Conservation (phyloP, 2,888 invertebrate genomes). For the Drosophila longiperda region DNA sequence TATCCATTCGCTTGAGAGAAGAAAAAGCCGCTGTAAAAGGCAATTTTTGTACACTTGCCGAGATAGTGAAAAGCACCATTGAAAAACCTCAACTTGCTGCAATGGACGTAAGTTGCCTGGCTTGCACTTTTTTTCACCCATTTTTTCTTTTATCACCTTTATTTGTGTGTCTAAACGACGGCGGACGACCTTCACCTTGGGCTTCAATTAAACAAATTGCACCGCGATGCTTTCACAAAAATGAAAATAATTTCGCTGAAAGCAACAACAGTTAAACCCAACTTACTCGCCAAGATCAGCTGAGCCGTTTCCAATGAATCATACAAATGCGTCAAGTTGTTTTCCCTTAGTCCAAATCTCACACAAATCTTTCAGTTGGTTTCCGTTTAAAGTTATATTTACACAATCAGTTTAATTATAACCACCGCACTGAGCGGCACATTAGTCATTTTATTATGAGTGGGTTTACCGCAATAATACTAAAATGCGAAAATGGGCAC, state of each 20-base stretch:
- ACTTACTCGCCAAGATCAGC: conserved; percentile 54
- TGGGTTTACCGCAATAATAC: not conserved
- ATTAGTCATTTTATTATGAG: conserved; percentile 48
- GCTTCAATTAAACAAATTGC: conserved; percentile 74
- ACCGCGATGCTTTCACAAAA: conserved; percentile 61
- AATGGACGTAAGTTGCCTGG: conserved; percentile 64
- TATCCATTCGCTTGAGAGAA: conserved; percentile 54
- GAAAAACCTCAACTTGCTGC: conserved; percentile 39
- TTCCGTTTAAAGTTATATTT: conserved; percentile 21
- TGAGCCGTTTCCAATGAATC: conserved; percentile 51
- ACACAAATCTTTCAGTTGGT: not conserved
- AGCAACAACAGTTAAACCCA: conserved; percentile 30
- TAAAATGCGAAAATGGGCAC: not conserved
- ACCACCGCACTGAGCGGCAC: conserved; percentile 16
- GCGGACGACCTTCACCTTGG: conserved; percentile 76
- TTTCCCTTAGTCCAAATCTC: not conserved
- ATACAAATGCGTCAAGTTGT: conserved; percentile 27
- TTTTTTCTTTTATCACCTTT: conserved; percentile 22
- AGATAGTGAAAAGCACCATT: conserved; percentile 57
- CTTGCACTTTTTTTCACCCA: conserved; percentile 1
- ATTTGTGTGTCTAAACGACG: conserved; percentile 53
- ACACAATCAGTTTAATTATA: conserved; percentile 40
- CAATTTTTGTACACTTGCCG: conserved; percentile 48
- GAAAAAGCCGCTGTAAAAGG: conserved; percentile 40
- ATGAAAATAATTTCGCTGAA: conserved; percentile 63